Percentiles rank a stretch among this genome's conserved stretches.
Evolutionary conservation across 2,797 vertebrate species (phyloP).

Genomic region (Eleutherodactylus coqui): DNA sequence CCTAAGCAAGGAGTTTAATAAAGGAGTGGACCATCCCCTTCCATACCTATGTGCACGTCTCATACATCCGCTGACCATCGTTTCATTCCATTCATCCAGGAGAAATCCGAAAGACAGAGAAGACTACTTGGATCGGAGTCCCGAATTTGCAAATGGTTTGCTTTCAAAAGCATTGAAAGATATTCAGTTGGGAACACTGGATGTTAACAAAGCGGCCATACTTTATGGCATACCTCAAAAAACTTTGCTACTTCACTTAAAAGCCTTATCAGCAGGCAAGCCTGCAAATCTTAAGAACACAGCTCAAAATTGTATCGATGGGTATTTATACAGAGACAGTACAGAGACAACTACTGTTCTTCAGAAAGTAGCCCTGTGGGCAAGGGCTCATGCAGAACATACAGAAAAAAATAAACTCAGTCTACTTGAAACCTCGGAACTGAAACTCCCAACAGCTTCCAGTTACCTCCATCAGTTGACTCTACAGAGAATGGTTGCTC

Average conservation of each 20-base stretch:
- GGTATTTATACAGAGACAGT: conserved; percentile 86
- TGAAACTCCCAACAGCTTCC: conserved; percentile 89
- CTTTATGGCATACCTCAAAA: conserved; percentile 99
- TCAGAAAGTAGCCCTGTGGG: conserved; percentile 95
- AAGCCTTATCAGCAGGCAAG: conserved; percentile 88
- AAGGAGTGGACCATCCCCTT: conserved; percentile 99
- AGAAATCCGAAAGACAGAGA: conserved; percentile 93
- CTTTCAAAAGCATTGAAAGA: conserved; percentile 99
- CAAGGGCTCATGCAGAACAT: conserved; percentile 86
- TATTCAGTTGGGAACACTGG: conserved; percentile 97
- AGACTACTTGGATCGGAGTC: conserved; percentile 99
- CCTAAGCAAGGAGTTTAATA: conserved; percentile 98
- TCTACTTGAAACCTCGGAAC: conserved; percentile 88
- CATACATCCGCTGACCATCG: conserved; percentile 94
- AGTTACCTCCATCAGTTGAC: conserved; percentile 90
- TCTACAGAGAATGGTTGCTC: conserved; percentile 88
- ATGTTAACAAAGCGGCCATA: conserved; percentile 96
- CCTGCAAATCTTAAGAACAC: conserved; percentile 84
- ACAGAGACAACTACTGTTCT: conserved; percentile 90
- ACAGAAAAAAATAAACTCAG: conserved; percentile 89
- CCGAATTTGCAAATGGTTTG: conserved; percentile 98
- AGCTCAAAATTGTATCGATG: conserved; percentile 82
- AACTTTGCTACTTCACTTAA: conserved; percentile 93
- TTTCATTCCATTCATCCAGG: conserved; percentile 97
- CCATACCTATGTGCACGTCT: conserved; percentile 92